A percentile compares a stretch with the other conserved stretches of the same genome.
These are phyloP conservation scores for Eupithecia dodoneata DNA, from an alignment of 2,888 invertebrate species.

Conservation along the genomic window DNA sequence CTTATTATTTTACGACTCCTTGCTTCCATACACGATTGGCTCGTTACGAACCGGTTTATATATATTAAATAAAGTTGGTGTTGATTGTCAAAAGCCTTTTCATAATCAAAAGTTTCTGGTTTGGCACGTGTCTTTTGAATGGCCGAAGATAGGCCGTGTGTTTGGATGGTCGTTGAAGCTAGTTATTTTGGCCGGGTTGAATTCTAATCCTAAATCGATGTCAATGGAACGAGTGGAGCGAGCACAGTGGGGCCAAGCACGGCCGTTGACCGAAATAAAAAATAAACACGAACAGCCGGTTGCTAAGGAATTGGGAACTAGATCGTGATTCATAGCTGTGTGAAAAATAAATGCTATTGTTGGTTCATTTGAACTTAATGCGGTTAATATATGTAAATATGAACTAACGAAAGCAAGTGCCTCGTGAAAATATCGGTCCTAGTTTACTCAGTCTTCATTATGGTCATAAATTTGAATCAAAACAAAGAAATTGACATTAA, in stretches of 20 bases:
- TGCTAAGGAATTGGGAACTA: conserved; percentile 69
- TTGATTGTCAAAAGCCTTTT: conserved; percentile 33
- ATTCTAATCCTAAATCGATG: conserved; percentile 76
- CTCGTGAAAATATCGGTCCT: conserved; percentile 7
- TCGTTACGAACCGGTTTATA: conserved; percentile 44
- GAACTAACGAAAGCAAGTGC: conserved; percentile 10
- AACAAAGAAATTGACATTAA: conserved; percentile 20
- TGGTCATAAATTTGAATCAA: conserved; percentile 25
- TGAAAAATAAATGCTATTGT: conserved; percentile 38
- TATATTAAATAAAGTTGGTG: conserved; percentile 31
- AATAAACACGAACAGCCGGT: conserved; percentile 65
- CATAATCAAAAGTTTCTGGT: conserved; percentile 37
- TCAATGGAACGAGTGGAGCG: conserved; percentile 75
- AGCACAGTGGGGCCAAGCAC: conserved; percentile 66
- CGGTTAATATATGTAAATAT: conserved; percentile 20
- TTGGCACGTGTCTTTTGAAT: conserved; percentile 48
- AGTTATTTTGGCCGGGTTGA: conserved; percentile 53
- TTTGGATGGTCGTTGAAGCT: conserved; percentile 34
- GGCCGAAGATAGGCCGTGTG: conserved; percentile 24
- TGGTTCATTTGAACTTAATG: conserved; percentile 27
- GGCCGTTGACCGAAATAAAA: conserved; percentile 81
- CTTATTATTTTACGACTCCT: conserved; percentile 46
- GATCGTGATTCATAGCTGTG: conserved; percentile 63
- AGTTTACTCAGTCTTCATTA: conserved; percentile 12
- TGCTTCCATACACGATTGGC: conserved; percentile 48